Percentiles rank a stretch among this genome's conserved stretches.
Conservation (phyloP, 2,113 vertebrate genomes). For the Ictidomys tridecemlineatus region DNA sequence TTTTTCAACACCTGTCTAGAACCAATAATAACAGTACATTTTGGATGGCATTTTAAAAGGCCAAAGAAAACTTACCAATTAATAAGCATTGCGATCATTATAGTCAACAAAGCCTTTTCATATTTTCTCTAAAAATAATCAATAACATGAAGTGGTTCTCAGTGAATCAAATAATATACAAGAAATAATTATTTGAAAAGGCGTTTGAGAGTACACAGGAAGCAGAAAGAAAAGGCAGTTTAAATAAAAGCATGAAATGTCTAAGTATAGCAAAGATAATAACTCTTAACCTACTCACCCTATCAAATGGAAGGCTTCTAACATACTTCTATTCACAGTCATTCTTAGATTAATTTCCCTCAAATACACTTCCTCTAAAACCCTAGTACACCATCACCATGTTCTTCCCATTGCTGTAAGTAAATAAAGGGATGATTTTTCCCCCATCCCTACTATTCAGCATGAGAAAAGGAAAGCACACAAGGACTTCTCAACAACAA, state of each 20-base stretch:
- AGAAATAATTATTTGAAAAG: neutral
- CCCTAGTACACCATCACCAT: neutral
- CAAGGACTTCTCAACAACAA: neutral
- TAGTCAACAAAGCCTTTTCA: neutral
- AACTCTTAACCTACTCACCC: rapidly evolving
- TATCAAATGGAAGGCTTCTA: neutral
- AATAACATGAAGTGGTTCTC: neutral
- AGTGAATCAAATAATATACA: neutral
- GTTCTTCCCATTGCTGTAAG: neutral
- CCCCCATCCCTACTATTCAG: neutral
- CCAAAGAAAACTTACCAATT: neutral
- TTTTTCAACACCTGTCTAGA: neutral
- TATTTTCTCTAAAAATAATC: neutral
- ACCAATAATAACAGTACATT: neutral
- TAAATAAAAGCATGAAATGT: neutral
- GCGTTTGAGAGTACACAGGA: neutral
- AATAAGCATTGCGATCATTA: neutral
- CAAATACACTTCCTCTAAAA: neutral
- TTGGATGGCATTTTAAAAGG: neutral
- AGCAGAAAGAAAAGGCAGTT: neutral
- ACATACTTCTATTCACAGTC: rapidly evolving
- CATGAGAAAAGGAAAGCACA: neutral
- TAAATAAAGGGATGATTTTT: neutral
- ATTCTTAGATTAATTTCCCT: neutral
- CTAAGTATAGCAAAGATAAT: neutral